Conservation (phyloP, 1,140 invertebrate species). For the Papilio aristodemus region DNA sequence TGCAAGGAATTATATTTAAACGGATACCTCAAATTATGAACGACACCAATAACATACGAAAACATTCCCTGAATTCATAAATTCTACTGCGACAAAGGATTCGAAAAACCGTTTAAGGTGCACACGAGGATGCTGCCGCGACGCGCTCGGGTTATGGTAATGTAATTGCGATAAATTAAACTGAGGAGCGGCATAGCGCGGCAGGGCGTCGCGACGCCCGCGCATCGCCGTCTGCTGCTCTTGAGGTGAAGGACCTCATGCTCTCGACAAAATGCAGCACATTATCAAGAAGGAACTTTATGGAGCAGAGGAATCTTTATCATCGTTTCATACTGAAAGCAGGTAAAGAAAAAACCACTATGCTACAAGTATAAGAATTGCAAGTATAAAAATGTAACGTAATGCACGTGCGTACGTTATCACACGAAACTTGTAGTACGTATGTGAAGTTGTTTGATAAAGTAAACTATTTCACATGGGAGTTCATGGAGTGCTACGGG, state of each 20-base stretch:
- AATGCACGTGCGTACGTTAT: no score
- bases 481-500: no score
- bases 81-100: constrained; percentile 75
- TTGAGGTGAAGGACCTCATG: constrained; percentile 65
- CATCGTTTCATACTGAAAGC: not conserved
- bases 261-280: constrained; percentile 56
- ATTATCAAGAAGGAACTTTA: constrained; percentile 3
- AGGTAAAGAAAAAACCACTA: no score
- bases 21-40: constrained; percentile 54
- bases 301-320: not conserved
- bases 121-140: constrained; percentile 65
- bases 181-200: constrained; percentile 55
- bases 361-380: no score
- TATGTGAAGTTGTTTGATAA: no score
- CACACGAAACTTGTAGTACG: no score
- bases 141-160: constrained; percentile 78
- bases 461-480: no score
- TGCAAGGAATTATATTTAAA: constrained; percentile 62
- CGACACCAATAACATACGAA: constrained; percentile 56
- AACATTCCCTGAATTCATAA: constrained; percentile 70
- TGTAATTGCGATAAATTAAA: constrained; percentile 79
- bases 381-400: no score
- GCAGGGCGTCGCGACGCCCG: constrained; percentile 66
- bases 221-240: constrained; percentile 45
- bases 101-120: constrained; percentile 74